Conservation (phyloP, 2,888 invertebrate species). For the Diploptera punctata region DNA sequence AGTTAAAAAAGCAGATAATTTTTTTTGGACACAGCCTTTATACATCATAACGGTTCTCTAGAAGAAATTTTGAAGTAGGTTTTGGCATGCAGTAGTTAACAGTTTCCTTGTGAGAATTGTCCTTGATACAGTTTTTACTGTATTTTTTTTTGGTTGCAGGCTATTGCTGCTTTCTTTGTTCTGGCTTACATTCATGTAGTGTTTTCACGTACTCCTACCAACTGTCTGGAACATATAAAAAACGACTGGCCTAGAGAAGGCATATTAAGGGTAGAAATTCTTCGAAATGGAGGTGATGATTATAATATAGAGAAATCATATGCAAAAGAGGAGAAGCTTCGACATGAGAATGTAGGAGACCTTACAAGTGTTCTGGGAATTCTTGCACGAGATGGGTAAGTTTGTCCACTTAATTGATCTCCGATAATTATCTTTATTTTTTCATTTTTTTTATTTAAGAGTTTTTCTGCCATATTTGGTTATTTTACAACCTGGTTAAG, state of each 20-base stretch:
- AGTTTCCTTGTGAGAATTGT: no score
- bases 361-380: constrained; percentile 67
- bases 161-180: constrained; percentile 84
- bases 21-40: no score
- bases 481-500: no score
- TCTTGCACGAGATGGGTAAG: constrained; percentile 70
- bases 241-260: constrained; percentile 95
- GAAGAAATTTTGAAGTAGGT: no score
- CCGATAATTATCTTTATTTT: no score
- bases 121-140: no score
- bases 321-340: constrained; percentile 77
- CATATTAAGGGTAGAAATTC: constrained; percentile 89
- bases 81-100: no score
- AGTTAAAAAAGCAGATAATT: no score
- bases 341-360: constrained; percentile 68
- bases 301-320: constrained; percentile 84
- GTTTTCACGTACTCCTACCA: constrained; percentile 91
- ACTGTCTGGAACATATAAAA: constrained; percentile 88
- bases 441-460: no score
- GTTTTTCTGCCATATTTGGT: no score
- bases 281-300: constrained; percentile 71
- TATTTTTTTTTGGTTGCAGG: constrained; percentile 60
- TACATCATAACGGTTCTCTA: no score
- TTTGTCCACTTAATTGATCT: neutral
- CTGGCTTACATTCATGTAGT: constrained; percentile 94